Evolutionary conservation across 2,888 invertebrate genomes (phyloP), one percentile per base, ranked within the genome.

Genomic region (Barypeithes pellucidus): DNA sequence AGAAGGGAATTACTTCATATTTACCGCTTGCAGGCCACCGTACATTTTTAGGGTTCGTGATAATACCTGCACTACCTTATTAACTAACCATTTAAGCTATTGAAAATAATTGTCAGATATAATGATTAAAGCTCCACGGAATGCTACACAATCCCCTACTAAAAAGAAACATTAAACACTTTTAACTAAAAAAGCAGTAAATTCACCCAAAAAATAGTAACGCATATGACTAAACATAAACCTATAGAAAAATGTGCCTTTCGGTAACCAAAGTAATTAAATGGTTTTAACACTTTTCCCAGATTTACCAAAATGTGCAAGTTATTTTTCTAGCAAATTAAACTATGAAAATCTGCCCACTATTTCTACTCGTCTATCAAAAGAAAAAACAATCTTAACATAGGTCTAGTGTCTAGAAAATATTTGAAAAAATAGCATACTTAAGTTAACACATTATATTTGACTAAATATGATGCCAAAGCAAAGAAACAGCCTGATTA

Each of bases 391-490:
- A 47, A 62, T 47, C 47, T 62, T 29, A 62, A 45, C 8, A 43
- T 45, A 61, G 1, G 11, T 61, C 41, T 45, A 61, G 62, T 18
- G 16, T 62, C 45, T 45, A 9, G 45, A 47, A 47, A 18, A 24
- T 39, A 41, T 60, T 41, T 52, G 14, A 52, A 52, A 60, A 60
- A 43, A 43, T 36, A 65, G 24, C 52, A 50, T 39, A 65, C 52
- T 52, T 65, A 52, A 63, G 47, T 33, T 63, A 67, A 67, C 57
- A 67, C 54, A 67, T 20, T 20, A 47, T 47, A n/a, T 45, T 22
- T 67, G 66, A 67, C 54, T 67, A 73, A 76, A 66, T 63, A 69
- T 75, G 77, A 77, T 76, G 76, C 76, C 76, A 77, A 73, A 76
- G 75, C 77, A 72, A 75, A 77, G 66, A 70, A 73, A 76, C 75